Conservation (phyloP, 2,888 invertebrate species). For the Nasonia oneida region DNA sequence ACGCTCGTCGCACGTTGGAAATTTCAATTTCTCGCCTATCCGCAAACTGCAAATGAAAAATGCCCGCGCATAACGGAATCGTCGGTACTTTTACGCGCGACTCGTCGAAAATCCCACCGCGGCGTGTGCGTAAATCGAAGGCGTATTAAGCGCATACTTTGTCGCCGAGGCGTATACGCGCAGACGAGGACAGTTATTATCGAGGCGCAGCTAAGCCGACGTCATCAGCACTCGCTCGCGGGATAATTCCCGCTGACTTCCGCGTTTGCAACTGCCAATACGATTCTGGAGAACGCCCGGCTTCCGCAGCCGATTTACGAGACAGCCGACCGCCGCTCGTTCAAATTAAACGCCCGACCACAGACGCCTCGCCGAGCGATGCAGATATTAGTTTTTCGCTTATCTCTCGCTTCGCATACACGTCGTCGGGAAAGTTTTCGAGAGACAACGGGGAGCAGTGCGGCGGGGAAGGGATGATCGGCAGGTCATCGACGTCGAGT, state of each 20-base stretch:
- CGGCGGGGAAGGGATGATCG: background rate
- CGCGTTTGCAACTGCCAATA: background rate
- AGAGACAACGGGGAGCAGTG: background rate
- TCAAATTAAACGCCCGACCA: constrained; percentile 10
- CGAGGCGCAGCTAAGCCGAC: background rate
- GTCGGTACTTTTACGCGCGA: too few relatives aligned
- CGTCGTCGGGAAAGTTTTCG: background rate
- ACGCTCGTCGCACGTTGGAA: too few relatives aligned
- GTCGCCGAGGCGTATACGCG: background rate
- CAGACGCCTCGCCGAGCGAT: background rate
- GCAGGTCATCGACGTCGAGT: constrained; percentile 1
- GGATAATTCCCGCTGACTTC: background rate
- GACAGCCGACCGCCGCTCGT: constrained; percentile 3
- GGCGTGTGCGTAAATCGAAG: background rate
- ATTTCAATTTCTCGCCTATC: too few relatives aligned
- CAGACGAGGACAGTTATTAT: background rate
- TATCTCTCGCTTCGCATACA: background rate
- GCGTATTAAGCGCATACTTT: background rate
- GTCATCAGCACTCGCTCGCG: background rate
- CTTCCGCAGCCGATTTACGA: constrained; percentile 2
- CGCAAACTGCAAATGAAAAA: too few relatives aligned
- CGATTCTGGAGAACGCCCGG: background rate
- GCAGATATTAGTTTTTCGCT: background rate
- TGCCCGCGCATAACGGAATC: too few relatives aligned
- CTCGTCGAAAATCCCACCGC: too few relatives aligned